phyloP scores from a whole-genome alignment of 2,888 invertebrate genomes.

The Apamea epomidion region DNA sequence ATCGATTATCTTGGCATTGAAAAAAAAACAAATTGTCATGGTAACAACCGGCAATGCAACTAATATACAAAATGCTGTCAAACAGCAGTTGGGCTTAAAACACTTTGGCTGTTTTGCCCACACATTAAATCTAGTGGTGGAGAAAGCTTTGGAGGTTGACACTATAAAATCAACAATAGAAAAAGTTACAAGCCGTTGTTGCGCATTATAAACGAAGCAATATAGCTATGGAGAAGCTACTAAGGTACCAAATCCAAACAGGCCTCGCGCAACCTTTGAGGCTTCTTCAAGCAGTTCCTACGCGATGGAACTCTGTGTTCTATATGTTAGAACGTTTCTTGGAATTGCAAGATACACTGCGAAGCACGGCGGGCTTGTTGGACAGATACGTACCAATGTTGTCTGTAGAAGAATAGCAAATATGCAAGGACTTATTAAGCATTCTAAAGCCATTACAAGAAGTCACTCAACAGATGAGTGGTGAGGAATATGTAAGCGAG shows the following conservation, averaged over 20 bases:
- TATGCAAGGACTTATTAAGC: slow-evolving; percentile 28
- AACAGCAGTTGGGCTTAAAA: slow-evolving; percentile 43
- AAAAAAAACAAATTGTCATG: slow-evolving; percentile 10
- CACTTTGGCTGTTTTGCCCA: slow-evolving; percentile 13
- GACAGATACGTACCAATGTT: slow-evolving; percentile 34
- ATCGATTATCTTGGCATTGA: too few species aligned
- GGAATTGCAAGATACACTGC: slow-evolving; percentile 31
- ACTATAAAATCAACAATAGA: slow-evolving; percentile 14
- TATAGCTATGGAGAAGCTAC: slow-evolving; percentile 30
- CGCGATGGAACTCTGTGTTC: slow-evolving; percentile 37
- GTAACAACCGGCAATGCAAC: slow-evolving; percentile 12
- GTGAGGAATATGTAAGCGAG: slow-evolving; percentile 31
- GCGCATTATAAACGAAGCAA: slow-evolving; percentile 21
- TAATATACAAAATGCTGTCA: slow-evolving; percentile 31
- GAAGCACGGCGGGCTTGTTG: slow-evolving; percentile 39
- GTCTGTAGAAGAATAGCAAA: slow-evolving; percentile 31
- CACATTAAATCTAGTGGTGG: slow-evolving; percentile 1
- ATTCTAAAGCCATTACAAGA: slow-evolving; percentile 16
- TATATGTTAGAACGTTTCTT: slow-evolving; percentile 37
- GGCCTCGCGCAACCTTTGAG: slow-evolving; percentile 22
- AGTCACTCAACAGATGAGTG: slow-evolving; percentile 43
- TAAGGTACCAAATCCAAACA: slow-evolving; percentile 24
- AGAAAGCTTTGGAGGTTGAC: slow-evolving; percentile 33
- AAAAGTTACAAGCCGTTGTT: slow-evolving; percentile 28
- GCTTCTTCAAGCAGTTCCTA: slow-evolving; percentile 42